Conservation (phyloP, 2,888 invertebrate genomes). For the Leptinotarsa juncta region DNA sequence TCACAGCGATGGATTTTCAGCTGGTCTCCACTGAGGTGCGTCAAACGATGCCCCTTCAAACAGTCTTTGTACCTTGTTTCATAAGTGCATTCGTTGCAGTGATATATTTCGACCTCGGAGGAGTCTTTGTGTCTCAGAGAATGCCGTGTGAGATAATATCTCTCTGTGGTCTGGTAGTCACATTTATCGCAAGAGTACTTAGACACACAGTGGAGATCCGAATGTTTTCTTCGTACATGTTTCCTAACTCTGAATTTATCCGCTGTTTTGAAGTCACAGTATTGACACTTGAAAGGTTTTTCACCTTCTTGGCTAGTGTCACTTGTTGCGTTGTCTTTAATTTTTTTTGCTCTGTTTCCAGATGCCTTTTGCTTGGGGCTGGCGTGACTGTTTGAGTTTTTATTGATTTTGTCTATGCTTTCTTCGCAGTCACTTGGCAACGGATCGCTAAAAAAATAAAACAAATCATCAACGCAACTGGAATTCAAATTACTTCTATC, state of each 20-base stretch:
- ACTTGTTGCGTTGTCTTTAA: no score
- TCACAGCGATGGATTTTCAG: neutral
- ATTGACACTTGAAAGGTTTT: constrained; percentile 1
- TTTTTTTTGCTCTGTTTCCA: neutral
- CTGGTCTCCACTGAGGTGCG: neutral
- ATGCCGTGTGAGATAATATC: constrained; percentile 11
- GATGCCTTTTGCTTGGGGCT: neutral
- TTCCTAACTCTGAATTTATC: neutral
- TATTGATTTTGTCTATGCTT: neutral
- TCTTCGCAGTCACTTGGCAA: neutral
- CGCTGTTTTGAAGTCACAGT: constrained; percentile 10
- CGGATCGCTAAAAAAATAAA: constrained; percentile 5
- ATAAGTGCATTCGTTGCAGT: constrained; percentile 7
- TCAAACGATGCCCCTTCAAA: constrained; percentile 1
- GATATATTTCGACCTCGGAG: neutral
- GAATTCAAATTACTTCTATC: neutral
- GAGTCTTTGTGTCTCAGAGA: constrained; percentile 14
- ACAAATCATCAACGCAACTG: neutral
- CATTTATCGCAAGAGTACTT: constrained; percentile 14
- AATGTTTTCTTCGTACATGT: constrained; percentile 8
- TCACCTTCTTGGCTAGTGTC: neutral
- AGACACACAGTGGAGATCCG: neutral
- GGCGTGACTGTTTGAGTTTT: neutral
- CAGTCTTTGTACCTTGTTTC: neutral
- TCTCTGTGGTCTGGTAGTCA: constrained; percentile 8